A percentile compares a stretch with the other conserved stretches of the same genome.
These are phyloP conservation scores for Drosophila persimilis DNA, from an alignment of 1,140 invertebrate genomes.

Conservation along the genomic window DNA sequence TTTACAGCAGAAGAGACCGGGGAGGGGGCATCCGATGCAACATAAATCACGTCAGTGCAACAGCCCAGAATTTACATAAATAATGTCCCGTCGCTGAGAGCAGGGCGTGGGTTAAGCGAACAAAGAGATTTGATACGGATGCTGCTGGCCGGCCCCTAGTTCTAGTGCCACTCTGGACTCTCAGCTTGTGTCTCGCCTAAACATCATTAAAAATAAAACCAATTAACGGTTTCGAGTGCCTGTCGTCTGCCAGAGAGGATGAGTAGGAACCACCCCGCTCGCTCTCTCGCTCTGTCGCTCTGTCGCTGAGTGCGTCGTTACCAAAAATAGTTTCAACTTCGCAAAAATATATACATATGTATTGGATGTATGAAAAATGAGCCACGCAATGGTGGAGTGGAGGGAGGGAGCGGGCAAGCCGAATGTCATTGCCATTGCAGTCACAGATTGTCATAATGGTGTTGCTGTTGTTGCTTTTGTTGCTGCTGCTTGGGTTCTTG, in stretches of 20 bases:
- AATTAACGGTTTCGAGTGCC: slow-evolving; percentile 72
- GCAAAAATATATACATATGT: slow-evolving; percentile 55
- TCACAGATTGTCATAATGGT: slow-evolving; percentile 49
- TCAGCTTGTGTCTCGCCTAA: slow-evolving; percentile 50
- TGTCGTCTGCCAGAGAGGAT: slow-evolving; percentile 30
- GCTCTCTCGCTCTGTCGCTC: background rate
- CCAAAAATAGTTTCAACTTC: slow-evolving; percentile 58
- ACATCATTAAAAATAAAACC: slow-evolving; percentile 76
- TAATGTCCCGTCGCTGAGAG: slow-evolving; percentile 26
- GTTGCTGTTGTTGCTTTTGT: slow-evolving; percentile 26
- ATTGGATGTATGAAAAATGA: slow-evolving; percentile 48
- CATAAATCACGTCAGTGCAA: slow-evolving; percentile 64
- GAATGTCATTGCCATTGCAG: slow-evolving; percentile 70
- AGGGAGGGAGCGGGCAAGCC: slow-evolving; percentile 5
- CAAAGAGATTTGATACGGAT: too few species aligned
- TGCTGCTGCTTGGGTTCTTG: slow-evolving; percentile 31
- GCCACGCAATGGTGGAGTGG: slow-evolving; percentile 27
- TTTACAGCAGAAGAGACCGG: slow-evolving; percentile 26
- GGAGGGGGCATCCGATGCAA: slow-evolving; percentile 1
- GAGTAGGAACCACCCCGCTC: slow-evolving; percentile 18
- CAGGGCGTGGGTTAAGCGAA: slow-evolving; percentile 12
- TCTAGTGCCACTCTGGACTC: too few species aligned
- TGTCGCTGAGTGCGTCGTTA: slow-evolving; percentile 6
- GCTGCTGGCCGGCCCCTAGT: too few species aligned
- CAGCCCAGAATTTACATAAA: slow-evolving; percentile 66